Evolutionary conservation across 2,113 vertebrate species (phyloP), one percentile per base, ranked within the genome.

Genomic region (Pandion haliaetus): DNA sequence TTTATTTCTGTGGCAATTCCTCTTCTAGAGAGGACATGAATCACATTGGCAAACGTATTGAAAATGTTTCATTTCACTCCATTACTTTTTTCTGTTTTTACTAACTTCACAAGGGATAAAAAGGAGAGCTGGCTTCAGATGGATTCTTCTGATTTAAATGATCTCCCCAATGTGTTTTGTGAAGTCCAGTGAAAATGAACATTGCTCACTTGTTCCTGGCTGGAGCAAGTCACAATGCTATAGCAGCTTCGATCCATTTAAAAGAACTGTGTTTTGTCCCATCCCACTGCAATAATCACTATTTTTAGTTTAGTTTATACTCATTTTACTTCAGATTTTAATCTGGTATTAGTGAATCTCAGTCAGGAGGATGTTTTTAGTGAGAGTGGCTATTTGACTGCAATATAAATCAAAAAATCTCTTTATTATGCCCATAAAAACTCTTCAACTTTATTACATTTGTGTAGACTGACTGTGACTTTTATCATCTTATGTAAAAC

Each of bases 401-500:
- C 54, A 83, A 80, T 54, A 62, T 28, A 73, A 85, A 90, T 94
- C n/a, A 0, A 83, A 40, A 82, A 69, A 10, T 71, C 42, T 34
- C 25, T 50, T 83, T 90, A 69, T 86, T 79, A 78, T 69, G 67
- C 14, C 52, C 42, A 62, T 52, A 36, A n/a, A 61, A 88, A 73
- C 4, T 55, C 57, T 86, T 82, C 59, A 38, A 55, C 6, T 57
- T 61, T 71, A 92, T 77, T 74, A 57, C 54, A 70, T 82, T 84
- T 90, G 25, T 87, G 36, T 82, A 71, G 47, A 91, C 14, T 25
- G n/a, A 72, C 73, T 84, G 55, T 1, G 3, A 86, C 63, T 93
- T 94, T 74, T 82, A 79, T 82, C 47, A 71, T 90, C 72, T 88
- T 74, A 63, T 25, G 44, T 88, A 81, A 94, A 97, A 87, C 32